Evolutionary conservation across 35 echinoderm and acorn worm genomes (phyloP), one percentile per base, ranked within the genome.

Genomic region (Stichopus chloronotus): DNA sequence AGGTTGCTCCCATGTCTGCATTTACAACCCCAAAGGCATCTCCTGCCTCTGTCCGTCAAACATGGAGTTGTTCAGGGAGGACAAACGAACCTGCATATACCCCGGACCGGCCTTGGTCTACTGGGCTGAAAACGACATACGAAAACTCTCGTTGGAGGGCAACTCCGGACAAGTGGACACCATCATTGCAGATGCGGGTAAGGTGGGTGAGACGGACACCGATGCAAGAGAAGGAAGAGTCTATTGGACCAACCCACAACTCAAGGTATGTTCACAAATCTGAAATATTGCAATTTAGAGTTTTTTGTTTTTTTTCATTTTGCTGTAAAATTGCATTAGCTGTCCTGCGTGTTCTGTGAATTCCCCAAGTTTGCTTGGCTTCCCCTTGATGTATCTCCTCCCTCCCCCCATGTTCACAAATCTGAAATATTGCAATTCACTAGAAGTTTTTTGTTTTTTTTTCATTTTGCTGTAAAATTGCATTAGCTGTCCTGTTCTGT

Each of bases 1-100:
- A 20, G 92, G 92, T 8, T 93, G 92, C 53, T 86, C 80, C 20
- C 92, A 93, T 53, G 57, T 93, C 22, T 93, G 92, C 56, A 72
- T 93, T 17, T 84, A 93, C 54, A 71, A 55, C 16, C 65, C 82
- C 10, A 17, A 58, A 9, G 80, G 54, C 52, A 58, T 87, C 20
- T 55, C 53, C 13, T 91, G 90, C 17, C 69, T 91, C 69, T 91
- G 90, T 54, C 90, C 90, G 8, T 43, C 90, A 54, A 77, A 91
- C 90, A 91, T 91, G 90, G 90, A 91, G 58, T 72, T 91, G 7
- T 16, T 59, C 5, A 71, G n/a, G 72, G 22, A 43, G 5, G 90
- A 79, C 16, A 25, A 22, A 8, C 78, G 57, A 53, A 91, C 71
- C 69, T 91, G 90, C 54, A 55, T 91, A 16, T 91, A 59, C 54